These are phyloP conservation scores for Eonycteris spelaea DNA, from an alignment of 2,113 vertebrate species.

Conservation along the genomic window DNA sequence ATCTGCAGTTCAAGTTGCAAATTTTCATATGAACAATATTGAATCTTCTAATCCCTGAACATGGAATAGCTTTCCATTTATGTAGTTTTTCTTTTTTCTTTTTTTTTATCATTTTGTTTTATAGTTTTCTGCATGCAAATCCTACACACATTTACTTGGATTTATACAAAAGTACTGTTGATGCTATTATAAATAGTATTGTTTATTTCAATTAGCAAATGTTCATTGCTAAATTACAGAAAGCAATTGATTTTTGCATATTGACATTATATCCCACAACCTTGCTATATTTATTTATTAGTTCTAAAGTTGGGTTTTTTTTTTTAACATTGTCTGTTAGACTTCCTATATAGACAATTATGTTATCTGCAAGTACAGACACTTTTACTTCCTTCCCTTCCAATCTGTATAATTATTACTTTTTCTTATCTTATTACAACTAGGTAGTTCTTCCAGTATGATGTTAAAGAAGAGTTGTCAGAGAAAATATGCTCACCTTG, in stretches of 20 bases:
- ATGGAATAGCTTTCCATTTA: not conserved
- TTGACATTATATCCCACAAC: not conserved
- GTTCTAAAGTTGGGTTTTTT: not conserved
- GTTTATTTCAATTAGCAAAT: not conserved
- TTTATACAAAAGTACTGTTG: not conserved
- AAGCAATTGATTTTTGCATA: not conserved
- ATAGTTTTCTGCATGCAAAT: not conserved
- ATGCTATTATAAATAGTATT: not conserved
- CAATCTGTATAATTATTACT: not conserved
- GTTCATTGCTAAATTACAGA: not conserved
- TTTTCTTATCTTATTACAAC: not conserved
- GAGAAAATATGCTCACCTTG: not conserved
- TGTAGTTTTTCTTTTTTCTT: not conserved
- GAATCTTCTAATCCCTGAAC: not conserved
- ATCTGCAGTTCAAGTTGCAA: not conserved
- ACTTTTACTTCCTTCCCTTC: not conserved
- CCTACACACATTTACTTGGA: not conserved
- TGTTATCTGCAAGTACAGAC: not conserved
- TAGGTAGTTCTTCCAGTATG: not conserved
- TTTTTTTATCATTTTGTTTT: not conserved
- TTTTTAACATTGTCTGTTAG: not conserved
- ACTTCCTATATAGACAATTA: not conserved
- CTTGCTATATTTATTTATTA: not conserved
- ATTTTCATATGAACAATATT: not conserved
- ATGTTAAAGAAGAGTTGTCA: not conserved